Evolutionary conservation across 2,888 invertebrate species (phyloP).

Genomic region (Endotricha flammealis): DNA sequence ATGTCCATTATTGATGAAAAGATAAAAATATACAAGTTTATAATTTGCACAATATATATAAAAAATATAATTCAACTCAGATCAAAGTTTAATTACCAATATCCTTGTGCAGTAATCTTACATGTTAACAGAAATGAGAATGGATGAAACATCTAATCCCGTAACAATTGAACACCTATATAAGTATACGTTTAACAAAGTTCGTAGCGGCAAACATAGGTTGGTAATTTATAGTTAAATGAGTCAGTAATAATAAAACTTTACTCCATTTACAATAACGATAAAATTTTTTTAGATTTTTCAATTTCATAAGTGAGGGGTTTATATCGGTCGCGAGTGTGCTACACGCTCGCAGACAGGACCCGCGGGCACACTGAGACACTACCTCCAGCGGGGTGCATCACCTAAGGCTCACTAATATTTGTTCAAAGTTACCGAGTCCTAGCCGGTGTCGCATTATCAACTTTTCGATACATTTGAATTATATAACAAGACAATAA

Average conservation of each 20-base stretch:
- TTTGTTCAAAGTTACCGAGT: constrained; percentile 60
- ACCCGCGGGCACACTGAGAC: constrained; percentile 30
- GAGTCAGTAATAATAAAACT: constrained; percentile 72
- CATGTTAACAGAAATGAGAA: constrained; percentile 65
- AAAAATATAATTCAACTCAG: constrained; percentile 76
- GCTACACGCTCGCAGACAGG: constrained; percentile 5
- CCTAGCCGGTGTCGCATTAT: constrained; percentile 54
- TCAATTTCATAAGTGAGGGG: constrained; percentile 57
- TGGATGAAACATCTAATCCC: constrained; percentile 71
- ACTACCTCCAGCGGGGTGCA: constrained; percentile 55
- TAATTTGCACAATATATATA: constrained; percentile 73
- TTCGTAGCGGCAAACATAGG: constrained; percentile 69
- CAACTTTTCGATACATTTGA: constrained; percentile 73
- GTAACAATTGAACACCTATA: constrained; percentile 77
- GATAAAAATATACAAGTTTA: constrained; percentile 75
- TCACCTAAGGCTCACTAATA: constrained; percentile 70
- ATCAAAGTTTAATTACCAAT: constrained; percentile 71
- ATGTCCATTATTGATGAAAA: constrained; percentile 72
- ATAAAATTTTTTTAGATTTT: constrained; percentile 55
- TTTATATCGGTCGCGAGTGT: constrained; percentile 31
- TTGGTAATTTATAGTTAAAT: constrained; percentile 64
- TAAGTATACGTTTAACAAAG: constrained; percentile 72
- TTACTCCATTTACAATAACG: constrained; percentile 73
- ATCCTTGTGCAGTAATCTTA: constrained; percentile 76
- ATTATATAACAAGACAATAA: constrained; percentile 79